Conservation (phyloP, 2,113 vertebrate genomes). For the Girardinichthys multiradiatus region DNA sequence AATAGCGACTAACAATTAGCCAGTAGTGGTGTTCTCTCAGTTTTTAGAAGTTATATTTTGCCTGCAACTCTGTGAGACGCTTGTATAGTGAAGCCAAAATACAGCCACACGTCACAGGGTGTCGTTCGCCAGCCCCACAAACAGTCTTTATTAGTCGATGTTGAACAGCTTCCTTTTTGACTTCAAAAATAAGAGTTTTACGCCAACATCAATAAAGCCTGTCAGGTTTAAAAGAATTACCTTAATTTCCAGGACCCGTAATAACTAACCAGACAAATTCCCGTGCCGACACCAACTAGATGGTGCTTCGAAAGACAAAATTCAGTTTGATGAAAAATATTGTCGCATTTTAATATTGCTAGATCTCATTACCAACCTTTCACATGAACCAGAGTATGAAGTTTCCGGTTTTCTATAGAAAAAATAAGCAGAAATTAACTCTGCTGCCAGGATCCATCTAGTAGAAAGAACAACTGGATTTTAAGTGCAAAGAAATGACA, state of each 20-base stretch:
- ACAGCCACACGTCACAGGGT: not conserved
- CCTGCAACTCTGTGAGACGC: too few species aligned
- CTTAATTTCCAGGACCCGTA: too few species aligned
- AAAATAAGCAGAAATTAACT: conserved; percentile 32
- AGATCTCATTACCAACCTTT: too few species aligned
- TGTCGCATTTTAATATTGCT: not conserved
- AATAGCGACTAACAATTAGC: too few species aligned
- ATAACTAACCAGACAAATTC: not conserved
- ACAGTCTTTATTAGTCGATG: not conserved
- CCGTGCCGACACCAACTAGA: not conserved
- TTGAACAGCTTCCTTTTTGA: not conserved
- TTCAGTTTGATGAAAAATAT: too few species aligned
- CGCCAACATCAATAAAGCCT: not conserved
- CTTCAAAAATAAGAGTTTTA: not conserved
- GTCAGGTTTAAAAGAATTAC: too few species aligned
- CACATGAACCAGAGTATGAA: not conserved
- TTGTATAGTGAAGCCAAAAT: not conserved
- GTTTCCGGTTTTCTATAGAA: conserved; percentile 47
- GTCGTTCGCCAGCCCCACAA: not conserved
- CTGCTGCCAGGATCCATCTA: conserved; percentile 37
- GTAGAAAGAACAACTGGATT: conserved; percentile 32
- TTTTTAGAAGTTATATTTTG: too few species aligned
- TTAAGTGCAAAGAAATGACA: conserved; percentile 23
- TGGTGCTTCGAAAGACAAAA: too few species aligned
- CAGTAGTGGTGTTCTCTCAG: too few species aligned